Evolutionary conservation across 37 sponge, comb jelly and placozoan species (phyloP), one percentile per base, ranked within the genome.

Genomic region (Eunapius fragilis): DNA sequence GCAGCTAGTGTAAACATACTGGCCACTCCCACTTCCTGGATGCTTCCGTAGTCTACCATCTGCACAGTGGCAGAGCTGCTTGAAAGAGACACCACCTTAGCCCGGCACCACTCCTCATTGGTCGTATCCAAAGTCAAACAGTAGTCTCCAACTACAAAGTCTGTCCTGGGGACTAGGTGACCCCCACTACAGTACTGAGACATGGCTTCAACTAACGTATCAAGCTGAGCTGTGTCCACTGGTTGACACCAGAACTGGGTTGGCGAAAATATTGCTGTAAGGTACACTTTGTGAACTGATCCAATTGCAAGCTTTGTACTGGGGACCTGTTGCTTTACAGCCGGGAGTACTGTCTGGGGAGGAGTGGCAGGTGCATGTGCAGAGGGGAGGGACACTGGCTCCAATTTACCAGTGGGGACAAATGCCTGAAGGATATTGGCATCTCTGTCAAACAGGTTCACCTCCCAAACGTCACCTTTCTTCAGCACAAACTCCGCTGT

Each of bases 31-130:
- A 86, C 84, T 31, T n/a, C 33, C 67, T 89, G 90, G 30, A 85
- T 87, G 80, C 89, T 95, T 7, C 95, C 95, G 45, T 68, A 95
- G 67, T 95, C 95, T 12, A 95, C 77, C 68, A 89, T 92, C 7
- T 41, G 69, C 9, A 95, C 95, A 13, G 30, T 17, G 27, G 69
- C 90, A 75, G 23, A 25, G 24, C 78, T 11, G 45, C 71, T 13
- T 19, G 25, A 58, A 3, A 28, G 17, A 30, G 80, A 72, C 0
- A 92, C 26, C 3, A 95, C 85, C 68, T 89, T 50, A 10, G 91
- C 93, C 19, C 96, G 71, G 47, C 92, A 92, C 96, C 96, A 95
- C 25, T 79, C 80, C 31, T 47, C 83, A 70, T 92, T 91, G 12
- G 68, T 70, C 2, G 88, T 76, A 36, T 89, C 92, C 33, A 85